Evolutionary conservation across 2,797 vertebrate species (phyloP).

Genomic region (Hyperoplus lanceolatus): DNA sequence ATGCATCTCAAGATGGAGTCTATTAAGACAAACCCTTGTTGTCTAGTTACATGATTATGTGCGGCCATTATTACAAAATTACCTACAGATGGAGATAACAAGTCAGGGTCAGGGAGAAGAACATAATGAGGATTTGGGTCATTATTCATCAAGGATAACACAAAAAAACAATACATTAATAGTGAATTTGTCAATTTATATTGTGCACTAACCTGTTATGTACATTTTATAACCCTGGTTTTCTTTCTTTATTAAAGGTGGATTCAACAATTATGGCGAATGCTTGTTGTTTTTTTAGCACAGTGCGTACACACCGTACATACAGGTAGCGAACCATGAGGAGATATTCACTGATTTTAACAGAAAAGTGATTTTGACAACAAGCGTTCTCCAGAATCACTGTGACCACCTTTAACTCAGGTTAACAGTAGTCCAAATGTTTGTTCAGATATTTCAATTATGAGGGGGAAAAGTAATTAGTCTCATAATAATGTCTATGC

Average conservation of each 20-base stretch:
- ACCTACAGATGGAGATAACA: conserved; percentile 48
- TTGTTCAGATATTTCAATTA: conserved; percentile 28
- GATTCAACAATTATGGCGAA: too few species aligned
- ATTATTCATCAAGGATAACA: conserved; percentile 26
- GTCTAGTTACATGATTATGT: conserved; percentile 55
- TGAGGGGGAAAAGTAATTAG: conserved; percentile 30
- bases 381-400: too few species aligned
- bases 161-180: conserved; percentile 5
- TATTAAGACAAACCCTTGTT: conserved; percentile 69
- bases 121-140: conserved; percentile 2
- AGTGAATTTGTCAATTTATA: conserved; percentile 12
- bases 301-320: too few species aligned
- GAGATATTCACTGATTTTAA: too few species aligned
- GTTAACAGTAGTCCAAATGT: conserved; percentile 1
- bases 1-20: conserved; percentile 58
- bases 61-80: conserved; percentile 41
- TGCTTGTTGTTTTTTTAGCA: too few species aligned
- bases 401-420: background rate
- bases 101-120: conserved; percentile 26
- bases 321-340: too few species aligned
- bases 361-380: too few species aligned
- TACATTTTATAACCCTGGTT: background rate
- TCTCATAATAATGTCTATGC: conserved; percentile 26
- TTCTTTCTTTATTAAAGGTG: background rate
- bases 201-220: background rate